Percentiles rank a stretch among this genome's conserved stretches.
These are phyloP conservation scores for Paratrypauchen microcephalus DNA, from an alignment of 2,797 vertebrate genomes.

Conservation along the genomic window DNA sequence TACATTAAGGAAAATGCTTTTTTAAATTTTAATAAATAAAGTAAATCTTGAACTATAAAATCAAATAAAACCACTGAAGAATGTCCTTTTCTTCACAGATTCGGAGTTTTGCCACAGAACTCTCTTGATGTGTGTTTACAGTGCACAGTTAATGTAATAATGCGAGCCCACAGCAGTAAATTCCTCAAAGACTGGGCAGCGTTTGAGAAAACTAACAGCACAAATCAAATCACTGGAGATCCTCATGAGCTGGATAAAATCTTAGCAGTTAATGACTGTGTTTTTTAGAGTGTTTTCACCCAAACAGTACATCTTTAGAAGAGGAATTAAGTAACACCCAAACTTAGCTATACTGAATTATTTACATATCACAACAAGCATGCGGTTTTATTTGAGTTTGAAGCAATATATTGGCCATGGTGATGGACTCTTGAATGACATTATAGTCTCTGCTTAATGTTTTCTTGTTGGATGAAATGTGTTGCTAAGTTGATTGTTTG, in stretches of 20 bases:
- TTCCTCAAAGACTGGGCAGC: conserved; percentile 26
- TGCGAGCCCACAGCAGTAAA: conserved; percentile 10
- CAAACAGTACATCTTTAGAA: conserved; percentile 48
- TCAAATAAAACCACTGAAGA: conserved; percentile 28
- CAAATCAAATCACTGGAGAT: conserved; percentile 49
- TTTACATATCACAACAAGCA: conserved; percentile 73
- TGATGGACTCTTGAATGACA: conserved; percentile 56
- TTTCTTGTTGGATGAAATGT: neutral
- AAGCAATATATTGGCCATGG: conserved; percentile 37
- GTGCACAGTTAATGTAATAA: conserved; percentile 37
- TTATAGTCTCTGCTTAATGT: conserved; percentile 29
- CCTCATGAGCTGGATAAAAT: conserved; percentile 55
- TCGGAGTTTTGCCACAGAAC: conserved; percentile 33
- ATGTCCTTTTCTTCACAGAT: conserved; percentile 13
- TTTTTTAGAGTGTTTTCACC: conserved; percentile 52
- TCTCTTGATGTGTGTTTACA: conserved; percentile 45
- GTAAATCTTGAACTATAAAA: too few relatives aligned
- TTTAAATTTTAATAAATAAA: conserved; percentile 1
- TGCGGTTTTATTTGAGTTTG: conserved; percentile 51
- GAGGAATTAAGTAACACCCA: conserved; percentile 62
- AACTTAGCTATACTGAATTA: conserved; percentile 68
- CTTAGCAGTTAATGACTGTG: conserved; percentile 48
- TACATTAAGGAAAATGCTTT: conserved; percentile 16
- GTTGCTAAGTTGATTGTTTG: neutral
- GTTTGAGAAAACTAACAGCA: conserved; percentile 37